Conservation (phyloP, 2,797 vertebrate genomes). For the Macropodus opercularis region DNA sequence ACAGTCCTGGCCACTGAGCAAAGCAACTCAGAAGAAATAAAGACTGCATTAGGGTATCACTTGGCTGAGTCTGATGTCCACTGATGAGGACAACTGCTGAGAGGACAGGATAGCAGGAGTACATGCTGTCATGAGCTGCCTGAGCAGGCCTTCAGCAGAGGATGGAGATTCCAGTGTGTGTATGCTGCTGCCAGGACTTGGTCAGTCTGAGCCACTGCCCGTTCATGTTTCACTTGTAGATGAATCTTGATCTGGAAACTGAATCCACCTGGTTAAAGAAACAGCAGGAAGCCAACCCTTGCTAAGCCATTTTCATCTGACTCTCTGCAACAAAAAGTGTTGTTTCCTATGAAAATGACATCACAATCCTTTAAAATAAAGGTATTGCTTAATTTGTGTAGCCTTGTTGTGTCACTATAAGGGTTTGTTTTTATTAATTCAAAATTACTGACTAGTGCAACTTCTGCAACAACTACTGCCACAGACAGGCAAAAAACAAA, state of each 20-base stretch:
- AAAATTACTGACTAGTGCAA: not conserved
- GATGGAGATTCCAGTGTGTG: not conserved
- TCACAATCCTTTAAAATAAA: slow-evolving; percentile 43
- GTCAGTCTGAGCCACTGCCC: not conserved
- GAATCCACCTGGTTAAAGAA: not conserved
- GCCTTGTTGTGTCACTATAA: not conserved
- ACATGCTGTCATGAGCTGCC: not conserved
- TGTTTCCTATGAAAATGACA: slow-evolving; percentile 26
- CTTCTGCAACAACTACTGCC: slow-evolving; percentile 9
- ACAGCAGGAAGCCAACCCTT: not conserved
- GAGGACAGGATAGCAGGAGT: not conserved
- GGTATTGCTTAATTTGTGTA: slow-evolving; percentile 16
- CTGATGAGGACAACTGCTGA: slow-evolving; percentile 39
- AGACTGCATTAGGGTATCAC: slow-evolving; percentile 70
- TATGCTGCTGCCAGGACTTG: not conserved
- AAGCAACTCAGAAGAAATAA: slow-evolving; percentile 62
- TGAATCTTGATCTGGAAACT: not conserved
- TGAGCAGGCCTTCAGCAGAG: not conserved
- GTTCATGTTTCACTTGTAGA: not conserved
- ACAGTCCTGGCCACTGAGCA: slow-evolving; percentile 81
- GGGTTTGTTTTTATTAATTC: too few relatives aligned
- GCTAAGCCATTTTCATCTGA: too few relatives aligned
- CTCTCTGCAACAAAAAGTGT: not conserved
- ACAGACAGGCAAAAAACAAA: not conserved
- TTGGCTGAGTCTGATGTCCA: slow-evolving; percentile 65